A percentile compares a stretch with the other conserved stretches of the same genome.
phyloP scores from a whole-genome alignment of 2,797 vertebrate genomes.

The Rhinophrynus dorsalis region DNA sequence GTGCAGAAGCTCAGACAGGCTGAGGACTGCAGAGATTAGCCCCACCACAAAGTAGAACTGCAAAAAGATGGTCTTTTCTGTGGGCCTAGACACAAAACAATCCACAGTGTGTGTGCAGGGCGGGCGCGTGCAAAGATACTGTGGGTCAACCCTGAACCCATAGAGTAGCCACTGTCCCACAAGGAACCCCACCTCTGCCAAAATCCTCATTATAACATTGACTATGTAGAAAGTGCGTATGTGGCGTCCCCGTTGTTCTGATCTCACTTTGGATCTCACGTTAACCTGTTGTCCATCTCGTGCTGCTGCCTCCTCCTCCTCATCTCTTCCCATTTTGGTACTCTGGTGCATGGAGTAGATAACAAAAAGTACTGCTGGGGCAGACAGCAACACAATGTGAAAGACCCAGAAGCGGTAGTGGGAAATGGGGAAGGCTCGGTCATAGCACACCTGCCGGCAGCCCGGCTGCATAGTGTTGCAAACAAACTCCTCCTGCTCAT shows the following conservation, averaged over 20 bases:
- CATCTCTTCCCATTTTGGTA: constrained; percentile 61
- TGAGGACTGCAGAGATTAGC: constrained; percentile 76
- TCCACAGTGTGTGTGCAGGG: constrained; percentile 89
- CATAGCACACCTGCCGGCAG: constrained; percentile 90
- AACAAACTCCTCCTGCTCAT: constrained; percentile 88
- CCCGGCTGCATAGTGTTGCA: constrained; percentile 93
- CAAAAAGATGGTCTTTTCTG: constrained; percentile 90
- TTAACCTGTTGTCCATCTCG: background rate
- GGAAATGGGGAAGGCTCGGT: constrained; percentile 88
- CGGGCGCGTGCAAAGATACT: constrained; percentile 74
- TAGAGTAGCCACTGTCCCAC: constrained; percentile 81
- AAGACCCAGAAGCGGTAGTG: constrained; percentile 96
- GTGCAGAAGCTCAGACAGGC: constrained; percentile 74
- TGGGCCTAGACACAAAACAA: constrained; percentile 89
- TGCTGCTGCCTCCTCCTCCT: constrained; percentile 9
- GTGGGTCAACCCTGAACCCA: constrained; percentile 82
- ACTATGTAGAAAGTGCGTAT: constrained; percentile 76
- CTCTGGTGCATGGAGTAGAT: constrained; percentile 82
- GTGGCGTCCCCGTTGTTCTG: constrained; percentile 48
- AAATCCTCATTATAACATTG: constrained; percentile 78
- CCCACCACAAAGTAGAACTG: constrained; percentile 87
- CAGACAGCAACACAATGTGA: constrained; percentile 87
- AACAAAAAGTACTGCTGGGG: constrained; percentile 83
- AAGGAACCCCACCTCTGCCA: constrained; percentile 79
- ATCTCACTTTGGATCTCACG: background rate